A percentile compares a stretch with the other conserved stretches of the same genome.
phyloP scores from a whole-genome alignment of 2,797 vertebrate genomes.

The Pseudomugil tenellus region DNA sequence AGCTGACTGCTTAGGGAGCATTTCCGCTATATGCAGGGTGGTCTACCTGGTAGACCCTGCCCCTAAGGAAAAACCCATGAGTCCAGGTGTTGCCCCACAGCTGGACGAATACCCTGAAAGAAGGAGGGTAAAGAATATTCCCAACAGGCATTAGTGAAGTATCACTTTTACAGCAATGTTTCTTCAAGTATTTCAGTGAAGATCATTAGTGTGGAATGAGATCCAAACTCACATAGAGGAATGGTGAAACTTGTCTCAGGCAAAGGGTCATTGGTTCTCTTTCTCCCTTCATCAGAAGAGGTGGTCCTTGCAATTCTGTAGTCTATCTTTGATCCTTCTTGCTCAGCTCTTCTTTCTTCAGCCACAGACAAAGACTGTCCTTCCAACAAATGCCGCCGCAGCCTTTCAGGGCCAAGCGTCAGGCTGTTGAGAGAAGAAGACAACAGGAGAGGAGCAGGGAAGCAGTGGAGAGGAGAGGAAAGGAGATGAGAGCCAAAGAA shows the following conservation, averaged over 20 bases:
- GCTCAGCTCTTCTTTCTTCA: slow-evolving; percentile 61
- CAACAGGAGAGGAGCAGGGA: slow-evolving; percentile 70
- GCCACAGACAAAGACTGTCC: slow-evolving; percentile 70
- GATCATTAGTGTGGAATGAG: slow-evolving; percentile 52
- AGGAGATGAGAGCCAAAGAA: slow-evolving; percentile 41
- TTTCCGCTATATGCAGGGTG: slow-evolving; percentile 35
- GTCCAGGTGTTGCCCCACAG: slow-evolving; percentile 36
- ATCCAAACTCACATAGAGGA: slow-evolving; percentile 42
- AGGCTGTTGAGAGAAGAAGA: slow-evolving; percentile 76
- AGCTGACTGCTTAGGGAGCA: slow-evolving; percentile 12
- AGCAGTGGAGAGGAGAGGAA: slow-evolving; percentile 33
- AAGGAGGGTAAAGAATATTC: slow-evolving; percentile 51
- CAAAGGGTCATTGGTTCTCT: slow-evolving; percentile 63
- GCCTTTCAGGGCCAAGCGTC: slow-evolving; percentile 86
- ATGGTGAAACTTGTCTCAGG: slow-evolving; percentile 56
- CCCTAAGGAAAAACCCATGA: slow-evolving; percentile 4
- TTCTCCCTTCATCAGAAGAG: slow-evolving; percentile 62
- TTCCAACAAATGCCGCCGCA: slow-evolving; percentile 77
- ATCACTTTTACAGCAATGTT: slow-evolving; percentile 62
- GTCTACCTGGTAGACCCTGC: slow-evolving; percentile 11
- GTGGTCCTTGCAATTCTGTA: slow-evolving; percentile 65
- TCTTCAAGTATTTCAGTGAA: slow-evolving; percentile 44
- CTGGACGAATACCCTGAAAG: slow-evolving; percentile 40
- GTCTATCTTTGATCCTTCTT: slow-evolving; percentile 71
- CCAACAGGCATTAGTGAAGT: slow-evolving; percentile 56